Evolutionary conservation across 1,140 invertebrate genomes (phyloP), one percentile per base, ranked within the genome.

Genomic region (Reticulitermes speratus): DNA sequence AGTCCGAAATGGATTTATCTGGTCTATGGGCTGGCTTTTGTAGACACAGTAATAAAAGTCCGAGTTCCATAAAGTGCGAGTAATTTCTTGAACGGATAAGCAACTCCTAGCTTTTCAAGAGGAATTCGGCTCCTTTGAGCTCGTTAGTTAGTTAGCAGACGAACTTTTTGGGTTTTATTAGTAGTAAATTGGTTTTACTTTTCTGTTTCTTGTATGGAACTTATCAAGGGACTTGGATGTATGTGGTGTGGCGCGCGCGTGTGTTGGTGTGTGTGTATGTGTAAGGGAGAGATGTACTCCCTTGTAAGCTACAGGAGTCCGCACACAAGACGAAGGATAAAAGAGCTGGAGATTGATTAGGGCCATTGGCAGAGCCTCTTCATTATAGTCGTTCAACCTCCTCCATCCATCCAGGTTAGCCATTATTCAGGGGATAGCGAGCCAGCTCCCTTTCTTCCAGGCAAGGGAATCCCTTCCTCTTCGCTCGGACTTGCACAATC

Each of bases 401-500:
- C 65, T 75, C 65, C 16, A 75, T 75, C 65, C 65, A 30, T 75
- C 25, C 25, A 75, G 65, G 65, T 75, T 75, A 75, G 65, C 65
- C 65, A 75, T 75, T 75, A 75, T 75, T 75, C 65, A 75, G 65
- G n/a, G 65, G 65, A 25, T 75, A 75, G 25, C n/a, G 65, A 75
- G 65, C n/a, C n/a, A 30, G 25, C 11, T 14, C n/a, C 65, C n/a
- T 25, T 75, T 16, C 65, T 30, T n/a, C 2, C 25, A 25, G n/a
- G 25, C 9, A 30, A 30, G 65, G 0, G 25, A 30, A 75, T 75
- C 65, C 65, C 65, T 75, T 75, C 59, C 65, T 75, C 65, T n/a
- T 30, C 65, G 65, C 65, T 75, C n/a, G 65, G 65, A 75, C 65
- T 75, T 75, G n/a, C 65, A 75, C 65, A 75, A 75, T 75, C 65